A percentile compares a stretch with the other conserved stretches of the same genome.
Evolutionary conservation across 2,113 vertebrate genomes (phyloP).

Genomic region (Tychaedon coryphoeus): DNA sequence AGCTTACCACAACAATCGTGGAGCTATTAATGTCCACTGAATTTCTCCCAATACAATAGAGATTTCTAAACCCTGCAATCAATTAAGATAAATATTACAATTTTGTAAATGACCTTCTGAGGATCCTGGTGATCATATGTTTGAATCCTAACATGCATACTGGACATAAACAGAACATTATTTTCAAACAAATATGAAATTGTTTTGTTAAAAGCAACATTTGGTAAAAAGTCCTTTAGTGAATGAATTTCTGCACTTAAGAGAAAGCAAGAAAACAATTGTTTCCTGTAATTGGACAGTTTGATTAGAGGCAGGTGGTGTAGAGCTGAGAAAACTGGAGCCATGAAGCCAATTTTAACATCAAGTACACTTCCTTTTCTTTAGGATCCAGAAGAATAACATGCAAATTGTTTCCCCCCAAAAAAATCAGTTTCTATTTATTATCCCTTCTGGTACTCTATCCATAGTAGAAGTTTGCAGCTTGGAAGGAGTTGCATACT

Average conservation of each 20-base stretch:
- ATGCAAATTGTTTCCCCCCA: conserved; percentile 55
- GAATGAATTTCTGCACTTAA: conserved; percentile 72
- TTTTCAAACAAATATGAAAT: conserved; percentile 34
- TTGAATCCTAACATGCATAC: background rate
- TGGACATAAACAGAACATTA: conserved; percentile 1
- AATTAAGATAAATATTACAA: background rate
- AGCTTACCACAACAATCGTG: background rate
- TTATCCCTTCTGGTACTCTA: conserved; percentile 42
- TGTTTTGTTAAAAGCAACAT: conserved; percentile 51
- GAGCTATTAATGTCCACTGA: background rate
- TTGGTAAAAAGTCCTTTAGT: conserved; percentile 62
- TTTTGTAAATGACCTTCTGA: background rate
- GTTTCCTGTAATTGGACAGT: conserved; percentile 80
- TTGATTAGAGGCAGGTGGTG: conserved; percentile 80
- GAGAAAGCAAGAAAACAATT: conserved; percentile 77
- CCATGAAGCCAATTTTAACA: conserved; percentile 70
- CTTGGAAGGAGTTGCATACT: background rate
- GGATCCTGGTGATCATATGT: background rate
- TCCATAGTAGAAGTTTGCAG: conserved; percentile 9
- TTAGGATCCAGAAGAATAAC: conserved; percentile 58
- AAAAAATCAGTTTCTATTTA: conserved; percentile 59
- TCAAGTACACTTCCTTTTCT: conserved; percentile 61
- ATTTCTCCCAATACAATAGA: background rate
- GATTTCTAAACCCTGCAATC: conserved; percentile 27
- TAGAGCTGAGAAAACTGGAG: conserved; percentile 58